phyloP scores from a whole-genome alignment of 2,888 invertebrate genomes.

The Cheilosia impressa region DNA sequence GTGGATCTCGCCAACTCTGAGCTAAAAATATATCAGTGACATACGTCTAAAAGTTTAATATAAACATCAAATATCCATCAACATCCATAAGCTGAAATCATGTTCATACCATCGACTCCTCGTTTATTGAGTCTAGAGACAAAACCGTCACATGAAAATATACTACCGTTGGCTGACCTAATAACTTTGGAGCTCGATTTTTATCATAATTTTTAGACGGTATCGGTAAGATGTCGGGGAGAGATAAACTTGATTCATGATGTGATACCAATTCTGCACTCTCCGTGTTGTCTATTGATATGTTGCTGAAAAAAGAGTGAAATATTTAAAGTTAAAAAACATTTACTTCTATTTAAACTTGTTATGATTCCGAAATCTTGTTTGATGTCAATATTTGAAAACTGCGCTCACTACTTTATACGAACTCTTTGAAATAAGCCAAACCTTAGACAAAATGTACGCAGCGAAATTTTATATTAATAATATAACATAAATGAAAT shows the following conservation, averaged over 20 bases:
- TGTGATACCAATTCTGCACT: constrained; percentile 83
- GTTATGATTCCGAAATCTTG: too few species aligned
- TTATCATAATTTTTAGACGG: constrained; percentile 95
- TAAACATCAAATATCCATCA: not conserved
- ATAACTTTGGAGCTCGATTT: constrained; percentile 93
- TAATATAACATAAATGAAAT: too few species aligned
- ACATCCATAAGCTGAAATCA: not conserved
- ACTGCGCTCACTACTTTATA: too few species aligned
- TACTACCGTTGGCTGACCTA: constrained; percentile 94
- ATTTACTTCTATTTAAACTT: too few species aligned
- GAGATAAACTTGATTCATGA: constrained; percentile 88
- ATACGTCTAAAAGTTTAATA: constrained; percentile 88
- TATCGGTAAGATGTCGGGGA: constrained; percentile 93
- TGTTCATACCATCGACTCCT: constrained; percentile 91
- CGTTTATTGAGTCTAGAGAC: constrained; percentile 96
- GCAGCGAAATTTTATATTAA: too few species aligned
- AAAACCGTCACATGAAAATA: constrained; percentile 96
- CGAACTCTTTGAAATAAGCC: too few species aligned
- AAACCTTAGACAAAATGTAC: too few species aligned
- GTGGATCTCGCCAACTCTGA: constrained; percentile 96
- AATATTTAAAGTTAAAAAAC: not conserved
- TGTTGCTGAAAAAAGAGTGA: constrained; percentile 41
- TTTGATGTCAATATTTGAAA: too few species aligned
- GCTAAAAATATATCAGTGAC: constrained; percentile 96
- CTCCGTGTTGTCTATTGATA: constrained; percentile 80